Conservation (phyloP, 2,113 vertebrate species). For the Dicrurus megarhynchus region DNA sequence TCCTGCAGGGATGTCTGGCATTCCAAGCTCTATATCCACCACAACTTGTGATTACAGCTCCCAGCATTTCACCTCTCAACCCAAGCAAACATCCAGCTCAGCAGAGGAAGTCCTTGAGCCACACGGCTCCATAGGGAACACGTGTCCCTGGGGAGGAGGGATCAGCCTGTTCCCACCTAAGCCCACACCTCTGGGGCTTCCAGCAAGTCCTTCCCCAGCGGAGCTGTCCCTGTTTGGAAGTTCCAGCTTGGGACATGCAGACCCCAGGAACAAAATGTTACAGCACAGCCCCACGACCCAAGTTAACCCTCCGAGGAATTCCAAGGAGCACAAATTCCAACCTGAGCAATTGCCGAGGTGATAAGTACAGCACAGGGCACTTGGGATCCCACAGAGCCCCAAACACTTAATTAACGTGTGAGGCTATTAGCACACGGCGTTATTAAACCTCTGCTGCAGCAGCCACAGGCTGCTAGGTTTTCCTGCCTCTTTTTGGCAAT, state of each 20-base stretch:
- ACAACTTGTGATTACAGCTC: background rate
- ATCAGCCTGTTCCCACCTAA: background rate
- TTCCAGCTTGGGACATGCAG: background rate
- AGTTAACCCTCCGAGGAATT: background rate
- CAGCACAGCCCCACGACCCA: background rate
- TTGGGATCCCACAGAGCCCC: background rate
- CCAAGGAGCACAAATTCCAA: background rate
- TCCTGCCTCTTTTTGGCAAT: background rate
- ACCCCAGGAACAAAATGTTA: background rate
- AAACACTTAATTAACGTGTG: conserved; percentile 47
- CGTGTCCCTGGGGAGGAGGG: background rate
- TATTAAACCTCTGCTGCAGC: conserved; percentile 37
- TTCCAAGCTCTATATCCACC: background rate
- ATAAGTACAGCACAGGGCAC: conserved; percentile 23
- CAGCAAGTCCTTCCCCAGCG: background rate
- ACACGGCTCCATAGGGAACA: accelerated
- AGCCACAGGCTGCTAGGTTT: background rate
- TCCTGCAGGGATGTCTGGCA: background rate
- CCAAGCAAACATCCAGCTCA: background rate
- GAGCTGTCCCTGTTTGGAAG: accelerated
- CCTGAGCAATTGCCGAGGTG: background rate
- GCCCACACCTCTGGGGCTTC: background rate
- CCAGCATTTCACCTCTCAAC: background rate
- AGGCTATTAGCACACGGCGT: conserved; percentile 19
- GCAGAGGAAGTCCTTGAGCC: background rate